A percentile compares a stretch with the other conserved stretches of the same genome.
Evolutionary conservation across 2,113 vertebrate species (phyloP).

Genomic region (Nothobranchius kuhntae): DNA sequence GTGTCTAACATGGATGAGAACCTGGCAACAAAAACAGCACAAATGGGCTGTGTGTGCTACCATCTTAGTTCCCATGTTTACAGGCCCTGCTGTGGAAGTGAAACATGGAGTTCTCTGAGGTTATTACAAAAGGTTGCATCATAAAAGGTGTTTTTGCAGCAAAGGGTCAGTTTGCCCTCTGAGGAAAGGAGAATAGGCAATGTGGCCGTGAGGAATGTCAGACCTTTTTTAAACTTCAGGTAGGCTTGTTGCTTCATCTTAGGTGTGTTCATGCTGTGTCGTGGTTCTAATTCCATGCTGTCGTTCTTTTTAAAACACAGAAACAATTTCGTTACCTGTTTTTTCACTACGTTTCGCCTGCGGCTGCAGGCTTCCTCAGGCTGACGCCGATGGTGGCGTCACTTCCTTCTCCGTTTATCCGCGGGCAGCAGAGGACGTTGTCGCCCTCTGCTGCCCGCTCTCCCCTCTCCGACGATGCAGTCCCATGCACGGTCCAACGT

Average conservation of each 20-base stretch:
- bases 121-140: conserved; percentile 70
- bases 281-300: no score
- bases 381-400: no score
- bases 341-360: no score
- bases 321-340: no score
- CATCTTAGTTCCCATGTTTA: background rate
- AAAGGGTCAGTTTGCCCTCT: conserved; percentile 35
- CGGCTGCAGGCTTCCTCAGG: no score
- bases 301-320: no score
- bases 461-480: no score
- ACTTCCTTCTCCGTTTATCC: no score
- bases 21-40: background rate
- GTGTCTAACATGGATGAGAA: background rate
- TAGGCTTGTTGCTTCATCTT: conserved; percentile 12
- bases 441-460: no score
- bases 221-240: conserved; percentile 23
- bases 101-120: conserved; percentile 33
- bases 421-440: no score
- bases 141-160: conserved; percentile 22
- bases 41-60: conserved; percentile 1
- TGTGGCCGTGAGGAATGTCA: conserved; percentile 14
- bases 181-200: conserved; percentile 37
- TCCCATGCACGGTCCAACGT: no score
- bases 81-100: conserved; percentile 14
- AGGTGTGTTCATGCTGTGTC: no score